phyloP scores from a whole-genome alignment of 1,140 invertebrate species.

The Lordiphosa stackelbergi region DNA sequence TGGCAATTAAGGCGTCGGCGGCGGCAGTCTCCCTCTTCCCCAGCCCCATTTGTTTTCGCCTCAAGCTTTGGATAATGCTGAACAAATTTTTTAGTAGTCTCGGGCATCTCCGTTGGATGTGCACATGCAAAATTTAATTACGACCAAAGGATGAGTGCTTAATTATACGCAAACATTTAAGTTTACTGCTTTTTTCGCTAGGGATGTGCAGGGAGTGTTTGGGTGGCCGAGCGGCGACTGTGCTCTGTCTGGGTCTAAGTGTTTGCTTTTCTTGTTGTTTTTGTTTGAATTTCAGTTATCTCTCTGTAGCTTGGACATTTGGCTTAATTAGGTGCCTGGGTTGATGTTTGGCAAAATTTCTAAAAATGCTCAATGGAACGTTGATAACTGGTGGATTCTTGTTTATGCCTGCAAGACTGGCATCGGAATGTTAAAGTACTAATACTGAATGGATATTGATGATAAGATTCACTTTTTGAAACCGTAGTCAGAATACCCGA shows the following conservation, averaged over 20 bases:
- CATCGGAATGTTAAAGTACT: no score
- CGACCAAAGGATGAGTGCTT: slow-evolving; percentile 77
- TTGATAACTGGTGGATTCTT: no score
- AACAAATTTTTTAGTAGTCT: slow-evolving; percentile 4
- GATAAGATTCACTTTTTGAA: no score
- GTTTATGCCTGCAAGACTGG: no score
- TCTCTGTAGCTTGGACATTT: slow-evolving; percentile 39
- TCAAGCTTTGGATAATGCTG: slow-evolving; percentile 17
- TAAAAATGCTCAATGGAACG: no score
- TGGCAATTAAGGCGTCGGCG: slow-evolving; percentile 65
- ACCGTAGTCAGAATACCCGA: no score
- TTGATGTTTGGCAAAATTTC: no score
- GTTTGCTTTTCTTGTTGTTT: slow-evolving; percentile 32
- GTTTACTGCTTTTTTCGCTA: slow-evolving; percentile 69
- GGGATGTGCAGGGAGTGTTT: slow-evolving; percentile 10
- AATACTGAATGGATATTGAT: no score
- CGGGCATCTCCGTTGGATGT: slow-evolving; percentile 62
- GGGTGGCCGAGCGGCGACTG: neutral
- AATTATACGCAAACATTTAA: slow-evolving; percentile 77
- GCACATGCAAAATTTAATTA: slow-evolving; percentile 77
- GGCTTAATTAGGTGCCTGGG: no score
- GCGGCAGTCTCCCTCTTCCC: slow-evolving; percentile 4
- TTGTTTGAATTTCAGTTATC: slow-evolving; percentile 36
- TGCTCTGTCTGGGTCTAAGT: slow-evolving; percentile 23
- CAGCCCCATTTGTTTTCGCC: slow-evolving; percentile 4